Percentiles rank a stretch among this genome's conserved stretches.
phyloP scores from a whole-genome alignment of 2,888 invertebrate genomes.

The Lasioglossum zephyrum region DNA sequence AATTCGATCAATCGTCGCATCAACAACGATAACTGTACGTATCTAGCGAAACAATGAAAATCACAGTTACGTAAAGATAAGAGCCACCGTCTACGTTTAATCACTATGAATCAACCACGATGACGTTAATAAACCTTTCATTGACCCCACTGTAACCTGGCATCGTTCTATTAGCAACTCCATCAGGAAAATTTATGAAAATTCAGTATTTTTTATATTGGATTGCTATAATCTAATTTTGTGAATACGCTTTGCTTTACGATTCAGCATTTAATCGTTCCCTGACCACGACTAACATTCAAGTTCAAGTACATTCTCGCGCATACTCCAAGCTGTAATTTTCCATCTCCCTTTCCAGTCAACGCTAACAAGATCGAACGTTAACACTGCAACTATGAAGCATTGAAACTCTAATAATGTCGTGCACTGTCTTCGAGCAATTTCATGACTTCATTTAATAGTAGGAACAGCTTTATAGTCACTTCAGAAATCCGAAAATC shows the following conservation, averaged over 20 bases:
- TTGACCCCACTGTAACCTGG: not conserved
- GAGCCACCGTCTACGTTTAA: not conserved
- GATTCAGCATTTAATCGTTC: not conserved
- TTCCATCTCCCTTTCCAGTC: not conserved
- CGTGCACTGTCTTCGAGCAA: not conserved
- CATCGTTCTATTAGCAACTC: not conserved
- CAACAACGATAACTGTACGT: not conserved
- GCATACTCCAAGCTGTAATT: not conserved
- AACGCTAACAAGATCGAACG: not conserved
- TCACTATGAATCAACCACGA: not conserved
- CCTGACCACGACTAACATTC: not conserved
- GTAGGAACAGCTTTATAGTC: not conserved
- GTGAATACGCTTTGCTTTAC: not conserved
- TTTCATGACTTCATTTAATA: not conserved
- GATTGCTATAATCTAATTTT: not conserved
- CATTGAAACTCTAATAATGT: not conserved
- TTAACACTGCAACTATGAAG: not conserved
- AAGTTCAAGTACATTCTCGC: not conserved
- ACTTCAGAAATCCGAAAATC: not conserved
- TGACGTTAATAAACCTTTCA: not conserved
- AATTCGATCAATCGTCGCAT: not conserved
- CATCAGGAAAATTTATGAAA: not conserved
- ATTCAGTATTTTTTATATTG: not conserved
- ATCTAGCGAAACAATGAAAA: not conserved
- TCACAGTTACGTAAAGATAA: conserved; percentile 22